Percentiles rank a stretch among this genome's conserved stretches.
Evolutionary conservation across 2,113 vertebrate genomes (phyloP).

Genomic region (Chionis minor): DNA sequence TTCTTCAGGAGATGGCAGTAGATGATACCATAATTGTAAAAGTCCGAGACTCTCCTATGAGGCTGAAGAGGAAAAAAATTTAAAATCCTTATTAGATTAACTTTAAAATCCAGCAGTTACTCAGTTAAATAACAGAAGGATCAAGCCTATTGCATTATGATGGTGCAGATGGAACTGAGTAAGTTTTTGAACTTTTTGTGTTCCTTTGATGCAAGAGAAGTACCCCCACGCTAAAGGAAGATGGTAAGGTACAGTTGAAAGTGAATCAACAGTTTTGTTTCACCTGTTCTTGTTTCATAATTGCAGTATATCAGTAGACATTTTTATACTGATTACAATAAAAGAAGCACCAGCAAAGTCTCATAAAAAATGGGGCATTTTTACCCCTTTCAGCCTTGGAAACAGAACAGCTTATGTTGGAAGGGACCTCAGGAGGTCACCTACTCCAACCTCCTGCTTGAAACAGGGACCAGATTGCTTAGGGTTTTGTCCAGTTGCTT

Average conservation of each 20-base stretch:
- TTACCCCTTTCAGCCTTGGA: neutral
- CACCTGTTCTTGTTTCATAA: neutral
- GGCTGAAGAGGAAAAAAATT: neutral
- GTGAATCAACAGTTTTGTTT: neutral
- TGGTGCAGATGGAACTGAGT: neutral
- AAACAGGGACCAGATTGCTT: neutral
- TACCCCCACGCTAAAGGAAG: neutral
- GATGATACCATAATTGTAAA: neutral
- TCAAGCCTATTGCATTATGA: neutral
- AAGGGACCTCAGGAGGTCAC: neutral
- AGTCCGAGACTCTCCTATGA: neutral
- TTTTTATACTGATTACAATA: neutral
- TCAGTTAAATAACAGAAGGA: neutral
- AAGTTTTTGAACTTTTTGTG: neutral
- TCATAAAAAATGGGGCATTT: neutral
- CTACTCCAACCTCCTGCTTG: neutral
- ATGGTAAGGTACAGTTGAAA: neutral
- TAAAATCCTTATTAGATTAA: neutral
- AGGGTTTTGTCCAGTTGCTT: neutral
- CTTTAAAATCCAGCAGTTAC: neutral
- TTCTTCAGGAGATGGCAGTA: constrained; percentile 46
- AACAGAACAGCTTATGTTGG: neutral
- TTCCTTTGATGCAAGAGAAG: neutral
- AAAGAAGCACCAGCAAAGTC: neutral
- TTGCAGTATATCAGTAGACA: neutral